Base-by-base conservation (phyloP, 2,797 vertebrate genomes). In the Pogonophryne albipinna region DNA sequence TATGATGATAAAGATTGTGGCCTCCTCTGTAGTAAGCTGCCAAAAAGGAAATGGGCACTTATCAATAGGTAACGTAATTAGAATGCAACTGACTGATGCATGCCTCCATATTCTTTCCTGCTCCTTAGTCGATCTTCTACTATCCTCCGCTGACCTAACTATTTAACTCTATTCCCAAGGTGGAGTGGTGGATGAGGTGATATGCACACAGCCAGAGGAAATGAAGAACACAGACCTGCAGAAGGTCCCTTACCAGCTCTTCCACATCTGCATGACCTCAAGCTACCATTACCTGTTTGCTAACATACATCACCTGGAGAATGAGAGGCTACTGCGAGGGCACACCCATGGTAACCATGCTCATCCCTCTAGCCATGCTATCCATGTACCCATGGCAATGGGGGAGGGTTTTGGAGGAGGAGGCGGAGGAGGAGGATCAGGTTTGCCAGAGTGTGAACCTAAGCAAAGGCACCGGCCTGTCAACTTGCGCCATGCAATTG, bases 171-270 rank as follows among this genome's bases (percentile, higher is more conserved):
- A 41, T 63, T 70, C 41, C 63, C 16, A 71, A 99, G 98, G 98
- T 79, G 98, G 98, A 79, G 90, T 92, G 71, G 94, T 95, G 3
- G 98, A 99, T 4, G 94, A 96, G 31, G 87, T 98, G 13, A 88
- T 93, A 66, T 99, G 98, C 66, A 79, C 79, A 0, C 92, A 96
- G 0, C 98, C 98, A 0, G 96, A 96, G 2, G 90, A 95, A 65
- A 96, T 97, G 94, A 96, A 88, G 42, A 95, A 96, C 9, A 95
- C 89, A 79, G 95, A 98, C 59, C 95, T 99, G 23, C 97, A 97
- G 71, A 96, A 92, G 75, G 94, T 99, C 34, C 98, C 98, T 16
- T 97, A 98, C 0, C 97, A 99, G 90, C 93, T 99, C 7, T 99
- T 97, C 79, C 95, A 96, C 23, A 78, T 91, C 38, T 99, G 98